Percentiles rank a stretch among this genome's conserved stretches.
Evolutionary conservation across 2,888 invertebrate species (phyloP).

Genomic region (Metacarcinus magister): DNA sequence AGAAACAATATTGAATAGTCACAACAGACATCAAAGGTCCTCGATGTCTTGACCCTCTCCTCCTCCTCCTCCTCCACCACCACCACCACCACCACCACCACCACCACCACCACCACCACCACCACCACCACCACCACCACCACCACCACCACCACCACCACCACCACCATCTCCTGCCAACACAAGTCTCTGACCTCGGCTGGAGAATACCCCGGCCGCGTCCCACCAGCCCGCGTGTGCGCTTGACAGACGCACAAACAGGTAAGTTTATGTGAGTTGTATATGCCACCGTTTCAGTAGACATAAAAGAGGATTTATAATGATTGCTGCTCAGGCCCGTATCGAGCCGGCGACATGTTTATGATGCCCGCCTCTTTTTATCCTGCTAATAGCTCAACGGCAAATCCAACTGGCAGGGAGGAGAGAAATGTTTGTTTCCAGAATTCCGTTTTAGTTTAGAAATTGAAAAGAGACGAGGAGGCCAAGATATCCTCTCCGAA

Average conservation of each 20-base stretch:
- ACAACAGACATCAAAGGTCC: not conserved
- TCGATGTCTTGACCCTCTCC: not conserved
- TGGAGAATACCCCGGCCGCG: constrained; percentile 30
- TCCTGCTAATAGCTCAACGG: constrained; percentile 73
- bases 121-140: not conserved
- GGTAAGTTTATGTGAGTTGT: constrained; percentile 77
- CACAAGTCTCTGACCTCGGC: constrained; percentile 45
- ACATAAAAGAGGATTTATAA: constrained; percentile 77
- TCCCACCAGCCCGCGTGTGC: constrained; percentile 38
- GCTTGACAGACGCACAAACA: constrained; percentile 76
- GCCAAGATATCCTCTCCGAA: constrained; percentile 66
- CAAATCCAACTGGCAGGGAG: constrained; percentile 71
- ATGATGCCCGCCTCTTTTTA: constrained; percentile 72
- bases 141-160: not conserved
- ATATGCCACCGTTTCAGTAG: constrained; percentile 74
- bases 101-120: not conserved
- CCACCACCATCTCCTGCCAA: constrained; percentile 22
- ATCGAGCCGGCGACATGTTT: constrained; percentile 71
- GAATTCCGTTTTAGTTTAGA: constrained; percentile 68
- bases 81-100: not conserved
- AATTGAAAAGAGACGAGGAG: constrained; percentile 69
- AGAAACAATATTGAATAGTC: not conserved
- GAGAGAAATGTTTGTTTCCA: constrained; percentile 63
- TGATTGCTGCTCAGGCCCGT: constrained; percentile 76
- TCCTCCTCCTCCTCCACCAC: constrained; percentile 9